phyloP scores from a whole-genome alignment of 2,113 vertebrate genomes.

The Melanerpes formicivorus region DNA sequence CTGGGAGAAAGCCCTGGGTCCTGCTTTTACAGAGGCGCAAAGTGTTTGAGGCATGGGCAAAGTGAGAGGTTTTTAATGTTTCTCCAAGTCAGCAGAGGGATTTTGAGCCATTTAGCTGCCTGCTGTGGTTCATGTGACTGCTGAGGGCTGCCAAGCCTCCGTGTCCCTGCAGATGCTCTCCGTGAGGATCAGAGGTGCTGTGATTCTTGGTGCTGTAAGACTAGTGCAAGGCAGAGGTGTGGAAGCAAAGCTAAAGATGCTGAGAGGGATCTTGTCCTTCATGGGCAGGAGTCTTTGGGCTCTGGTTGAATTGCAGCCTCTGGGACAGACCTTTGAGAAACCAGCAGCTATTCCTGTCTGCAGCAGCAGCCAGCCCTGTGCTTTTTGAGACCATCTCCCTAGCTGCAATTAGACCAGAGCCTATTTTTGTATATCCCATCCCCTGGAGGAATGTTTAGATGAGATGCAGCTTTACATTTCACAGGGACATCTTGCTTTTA shows the following conservation, averaged over 20 bases:
- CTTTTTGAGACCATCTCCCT: not conserved
- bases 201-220: not conserved
- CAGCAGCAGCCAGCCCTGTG: not conserved
- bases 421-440: conserved; percentile 33
- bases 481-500: conserved; percentile 34
- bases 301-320: not conserved
- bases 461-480: conserved; percentile 45
- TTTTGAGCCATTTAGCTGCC: not conserved
- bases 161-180: not conserved
- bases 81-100: not conserved
- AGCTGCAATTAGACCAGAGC: conserved; percentile 56
- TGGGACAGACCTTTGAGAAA: conserved; percentile 45
- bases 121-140: not conserved
- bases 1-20: not conserved
- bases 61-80: not conserved
- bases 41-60: not conserved
- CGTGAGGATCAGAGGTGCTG: not conserved
- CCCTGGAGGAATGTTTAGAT: conserved; percentile 50
- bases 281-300: not conserved
- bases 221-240: not conserved
- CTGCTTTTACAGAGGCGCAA: not conserved
- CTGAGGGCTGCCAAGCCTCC: not conserved
- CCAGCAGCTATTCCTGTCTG: conserved; percentile 4
- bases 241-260: not conserved
- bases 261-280: not conserved